Conservation (phyloP, 2,888 invertebrate genomes). For the Acleris cristana region DNA sequence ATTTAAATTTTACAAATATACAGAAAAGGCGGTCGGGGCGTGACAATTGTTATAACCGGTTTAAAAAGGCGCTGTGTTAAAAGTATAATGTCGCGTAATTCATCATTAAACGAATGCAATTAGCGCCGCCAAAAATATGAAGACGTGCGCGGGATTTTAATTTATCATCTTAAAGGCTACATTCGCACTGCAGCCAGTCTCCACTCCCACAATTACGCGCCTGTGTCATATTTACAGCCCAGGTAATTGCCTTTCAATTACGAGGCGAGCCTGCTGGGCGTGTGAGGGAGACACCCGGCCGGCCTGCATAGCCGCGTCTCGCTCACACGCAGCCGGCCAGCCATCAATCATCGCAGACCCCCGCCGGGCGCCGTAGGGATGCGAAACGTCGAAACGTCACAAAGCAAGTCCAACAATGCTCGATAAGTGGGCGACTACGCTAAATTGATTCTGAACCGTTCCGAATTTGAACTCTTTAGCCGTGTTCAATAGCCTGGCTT, state of each 20-base stretch:
- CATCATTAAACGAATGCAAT: conserved; percentile 37
- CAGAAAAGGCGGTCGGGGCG: neutral
- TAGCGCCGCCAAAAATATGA: conserved; percentile 48
- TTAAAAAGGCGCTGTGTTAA: conserved; percentile 11
- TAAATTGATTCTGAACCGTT: conserved; percentile 75
- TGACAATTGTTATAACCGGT: conserved; percentile 19
- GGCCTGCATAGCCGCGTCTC: conserved; percentile 52
- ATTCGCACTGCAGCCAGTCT: conserved; percentile 71
- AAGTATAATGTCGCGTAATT: conserved; percentile 18
- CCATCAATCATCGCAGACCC: conserved; percentile 82
- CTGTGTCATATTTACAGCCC: conserved; percentile 84
- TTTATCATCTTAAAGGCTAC: conserved; percentile 74
- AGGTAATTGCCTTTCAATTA: conserved; percentile 85
- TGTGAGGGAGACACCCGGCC: conserved; percentile 56
- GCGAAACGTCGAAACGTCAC: conserved; percentile 76
- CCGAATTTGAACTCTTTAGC: conserved; percentile 65
- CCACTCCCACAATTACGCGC: conserved; percentile 82
- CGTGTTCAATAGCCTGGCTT: conserved; percentile 49
- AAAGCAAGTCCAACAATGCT: conserved; percentile 74
- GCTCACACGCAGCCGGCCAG: conserved; percentile 69
- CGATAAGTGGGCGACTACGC: conserved; percentile 80
- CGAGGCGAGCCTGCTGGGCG: conserved; percentile 71
- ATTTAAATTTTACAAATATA: conserved; percentile 18
- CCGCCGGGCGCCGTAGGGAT: conserved; percentile 78
- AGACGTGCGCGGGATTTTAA: conserved; percentile 66